These are phyloP conservation scores for Cairina moschata DNA, from an alignment of 2,113 vertebrate genomes.

Conservation along the genomic window DNA sequence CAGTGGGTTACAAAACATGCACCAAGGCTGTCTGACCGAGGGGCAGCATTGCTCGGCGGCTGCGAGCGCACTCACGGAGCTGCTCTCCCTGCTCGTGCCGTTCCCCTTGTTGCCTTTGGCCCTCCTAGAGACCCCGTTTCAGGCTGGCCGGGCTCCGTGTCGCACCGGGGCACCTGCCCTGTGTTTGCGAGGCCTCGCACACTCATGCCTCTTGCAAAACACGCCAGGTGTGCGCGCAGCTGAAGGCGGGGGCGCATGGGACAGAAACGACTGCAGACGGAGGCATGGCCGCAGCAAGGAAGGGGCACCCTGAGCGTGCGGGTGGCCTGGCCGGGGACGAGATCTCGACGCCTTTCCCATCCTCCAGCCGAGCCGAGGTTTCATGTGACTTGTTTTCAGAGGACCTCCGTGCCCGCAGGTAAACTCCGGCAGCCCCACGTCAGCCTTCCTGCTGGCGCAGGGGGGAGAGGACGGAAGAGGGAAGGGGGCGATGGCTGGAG, in stretches of 20 bases:
- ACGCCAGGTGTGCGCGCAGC: background rate
- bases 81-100: background rate
- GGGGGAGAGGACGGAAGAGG: accelerated
- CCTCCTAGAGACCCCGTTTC: background rate
- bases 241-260: background rate
- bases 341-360: background rate
- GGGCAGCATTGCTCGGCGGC: background rate
- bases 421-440: background rate
- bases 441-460: background rate
- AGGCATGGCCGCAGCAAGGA: background rate
- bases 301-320: background rate
- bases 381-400: background rate
- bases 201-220: background rate
- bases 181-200: background rate
- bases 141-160: background rate
- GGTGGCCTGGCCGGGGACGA: background rate
- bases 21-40: background rate
- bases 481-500: background rate
- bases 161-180: background rate
- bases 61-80: accelerated
- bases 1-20: background rate
- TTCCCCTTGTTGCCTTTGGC: background rate
- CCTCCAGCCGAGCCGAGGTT: background rate
- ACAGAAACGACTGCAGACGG: background rate
- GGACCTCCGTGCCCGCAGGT: background rate